phyloP scores from a whole-genome alignment of 2,797 vertebrate species.

The Oryzias sinensis region DNA sequence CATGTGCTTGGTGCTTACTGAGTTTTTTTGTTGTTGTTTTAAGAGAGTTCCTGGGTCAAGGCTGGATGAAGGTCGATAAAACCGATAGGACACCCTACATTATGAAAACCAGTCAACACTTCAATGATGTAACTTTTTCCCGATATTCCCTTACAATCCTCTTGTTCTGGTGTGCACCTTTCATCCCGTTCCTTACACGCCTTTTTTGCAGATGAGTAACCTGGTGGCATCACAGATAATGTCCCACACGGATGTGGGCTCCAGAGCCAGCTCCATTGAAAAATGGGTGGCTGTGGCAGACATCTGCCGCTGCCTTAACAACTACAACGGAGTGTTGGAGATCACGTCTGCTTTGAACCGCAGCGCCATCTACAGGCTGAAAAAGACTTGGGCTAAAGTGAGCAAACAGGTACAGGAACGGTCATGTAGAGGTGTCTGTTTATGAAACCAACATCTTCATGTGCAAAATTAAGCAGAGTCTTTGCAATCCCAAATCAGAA shows the following conservation, averaged over 20 bases:
- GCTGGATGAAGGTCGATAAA: slow-evolving; percentile 97
- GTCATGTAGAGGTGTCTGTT: background rate
- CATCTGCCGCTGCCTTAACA: slow-evolving; percentile 92
- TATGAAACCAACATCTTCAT: background rate
- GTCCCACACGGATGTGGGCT: slow-evolving; percentile 88
- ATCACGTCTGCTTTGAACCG: slow-evolving; percentile 95
- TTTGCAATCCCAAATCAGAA: background rate
- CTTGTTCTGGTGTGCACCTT: background rate
- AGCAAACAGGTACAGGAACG: slow-evolving; percentile 85
- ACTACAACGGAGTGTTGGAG: slow-evolving; percentile 93
- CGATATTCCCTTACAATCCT: background rate
- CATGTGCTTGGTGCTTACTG: slow-evolving; percentile 1
- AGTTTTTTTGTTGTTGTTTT: slow-evolving; percentile 10
- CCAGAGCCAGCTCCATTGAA: slow-evolving; percentile 88
- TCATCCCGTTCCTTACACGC: background rate
- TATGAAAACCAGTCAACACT: slow-evolving; percentile 96
- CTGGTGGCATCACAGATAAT: slow-evolving; percentile 96
- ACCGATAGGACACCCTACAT: slow-evolving; percentile 91
- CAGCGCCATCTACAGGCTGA: slow-evolving; percentile 93
- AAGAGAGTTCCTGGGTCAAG: slow-evolving; percentile 95
- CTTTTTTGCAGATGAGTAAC: slow-evolving; percentile 88
- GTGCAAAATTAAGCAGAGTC: background rate
- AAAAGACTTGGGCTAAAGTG: slow-evolving; percentile 95
- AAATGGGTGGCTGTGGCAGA: slow-evolving; percentile 95
- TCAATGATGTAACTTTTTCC: slow-evolving; percentile 86